These are phyloP conservation scores for Columbina picui DNA, from an alignment of 2,113 vertebrate genomes.

Conservation along the genomic window DNA sequence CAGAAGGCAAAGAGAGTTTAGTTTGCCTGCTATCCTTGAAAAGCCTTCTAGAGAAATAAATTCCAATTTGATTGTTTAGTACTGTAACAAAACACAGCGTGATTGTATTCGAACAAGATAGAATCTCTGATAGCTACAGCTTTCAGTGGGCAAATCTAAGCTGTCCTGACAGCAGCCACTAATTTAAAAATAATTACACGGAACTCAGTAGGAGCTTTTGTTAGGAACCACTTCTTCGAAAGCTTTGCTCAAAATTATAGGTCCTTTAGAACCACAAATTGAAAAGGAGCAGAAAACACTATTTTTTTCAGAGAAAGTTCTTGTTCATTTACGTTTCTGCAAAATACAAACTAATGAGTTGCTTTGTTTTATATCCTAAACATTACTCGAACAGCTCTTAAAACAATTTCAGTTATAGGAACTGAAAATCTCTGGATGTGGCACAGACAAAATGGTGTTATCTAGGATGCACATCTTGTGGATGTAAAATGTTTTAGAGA, in stretches of 20 bases:
- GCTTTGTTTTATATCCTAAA: neutral
- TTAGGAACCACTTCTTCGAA: neutral
- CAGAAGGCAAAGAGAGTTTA: neutral
- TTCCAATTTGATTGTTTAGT: neutral
- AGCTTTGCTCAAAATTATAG: neutral
- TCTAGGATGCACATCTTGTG: neutral
- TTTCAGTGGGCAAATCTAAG: neutral
- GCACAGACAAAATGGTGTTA: neutral
- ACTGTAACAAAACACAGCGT: neutral
- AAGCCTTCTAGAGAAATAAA: conserved; percentile 7
- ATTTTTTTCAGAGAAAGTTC: neutral
- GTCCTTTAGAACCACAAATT: neutral
- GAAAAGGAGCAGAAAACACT: neutral
- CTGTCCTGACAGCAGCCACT: neutral
- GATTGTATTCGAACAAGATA: neutral
- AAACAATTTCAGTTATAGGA: neutral
- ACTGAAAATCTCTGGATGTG: neutral
- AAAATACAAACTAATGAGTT: neutral
- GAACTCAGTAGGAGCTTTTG: neutral
- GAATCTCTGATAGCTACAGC: neutral
- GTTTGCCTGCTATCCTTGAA: neutral
- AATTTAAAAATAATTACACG: conserved; percentile 17
- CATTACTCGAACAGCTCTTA: neutral
- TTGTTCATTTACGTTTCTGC: neutral
- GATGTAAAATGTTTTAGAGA: neutral